Evolutionary conservation across 2,113 vertebrate species (phyloP), one percentile per base, ranked within the genome.

Genomic region (Malurus elegans): DNA sequence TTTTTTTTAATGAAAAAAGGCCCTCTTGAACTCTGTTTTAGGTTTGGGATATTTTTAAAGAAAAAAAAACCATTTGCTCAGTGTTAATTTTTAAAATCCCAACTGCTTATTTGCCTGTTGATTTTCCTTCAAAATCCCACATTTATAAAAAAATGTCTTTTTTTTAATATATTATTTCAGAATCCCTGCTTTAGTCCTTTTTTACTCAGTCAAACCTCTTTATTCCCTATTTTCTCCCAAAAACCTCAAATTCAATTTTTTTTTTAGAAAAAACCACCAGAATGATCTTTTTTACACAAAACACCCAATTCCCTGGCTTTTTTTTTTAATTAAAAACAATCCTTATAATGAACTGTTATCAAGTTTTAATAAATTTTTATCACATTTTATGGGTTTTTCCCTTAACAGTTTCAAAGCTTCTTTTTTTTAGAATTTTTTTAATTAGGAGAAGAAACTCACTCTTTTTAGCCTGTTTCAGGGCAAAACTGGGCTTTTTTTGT

Each of bases 311-410:
- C 17, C 16, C 13, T 36, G 10, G 38, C 38, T 38, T 38, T 38
- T 16, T 44, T 57, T 51, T 82, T 28, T 10, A 40, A 28, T 17
- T 29, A 1, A 11, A 48, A 48, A 40, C 50, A 71, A 20, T 29
- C 32, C 20, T 51, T 44, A 29, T 42, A 2, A 25, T 2, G 3
- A 7, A 19, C 5, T 36, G 44, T 16, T 47, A 21, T 5, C 0
- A 1, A 61, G 20, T 53, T 83, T 72, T 45, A 36, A 25, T 51
- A 1, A 16, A 10, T 25, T 83, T 29, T 62, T 10, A 17, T 32
- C 8, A 32, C 4, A 3, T 36, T 53, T 72, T 45, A 8, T 36
- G 29, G 1, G 1, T 15, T 69, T 61, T 71, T 6, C 2, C 16
- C 15, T 26, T 1, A 0, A 32, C 8, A 57, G 14, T 28, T 13